These are phyloP conservation scores for Argyrosomus regius DNA, from an alignment of 2,797 vertebrate genomes.

Conservation along the genomic window DNA sequence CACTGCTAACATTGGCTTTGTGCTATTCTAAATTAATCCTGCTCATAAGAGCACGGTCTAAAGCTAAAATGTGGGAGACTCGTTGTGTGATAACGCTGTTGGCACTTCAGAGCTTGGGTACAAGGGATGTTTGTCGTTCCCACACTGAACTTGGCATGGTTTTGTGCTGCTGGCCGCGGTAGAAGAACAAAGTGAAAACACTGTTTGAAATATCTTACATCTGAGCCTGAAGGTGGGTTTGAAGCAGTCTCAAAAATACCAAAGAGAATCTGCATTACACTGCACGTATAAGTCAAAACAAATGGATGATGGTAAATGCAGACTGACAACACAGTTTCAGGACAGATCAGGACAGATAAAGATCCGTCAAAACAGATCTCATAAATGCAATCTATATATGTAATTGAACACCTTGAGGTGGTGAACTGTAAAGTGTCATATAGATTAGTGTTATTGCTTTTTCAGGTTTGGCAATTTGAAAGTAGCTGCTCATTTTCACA, in stretches of 20 bases:
- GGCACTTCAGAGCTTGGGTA: constrained; percentile 78
- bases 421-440: background rate
- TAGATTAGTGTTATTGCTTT: background rate
- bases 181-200: constrained; percentile 70
- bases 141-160: constrained; percentile 81
- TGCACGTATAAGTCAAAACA: constrained; percentile 8
- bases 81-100: constrained; percentile 74
- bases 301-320: background rate
- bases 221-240: constrained; percentile 46
- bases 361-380: background rate
- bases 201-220: constrained; percentile 62
- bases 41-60: constrained; percentile 59
- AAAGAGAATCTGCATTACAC: constrained; percentile 2
- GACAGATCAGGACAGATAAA: background rate
- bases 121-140: constrained; percentile 84
- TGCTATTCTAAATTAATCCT: constrained; percentile 75
- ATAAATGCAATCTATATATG: background rate
- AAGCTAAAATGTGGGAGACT: constrained; percentile 69
- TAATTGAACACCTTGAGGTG: background rate
- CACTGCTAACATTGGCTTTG: constrained; percentile 80
- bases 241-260: constrained; percentile 33
- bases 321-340: background rate
- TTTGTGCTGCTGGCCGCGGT: constrained; percentile 57
- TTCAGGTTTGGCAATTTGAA: constrained; percentile 5
- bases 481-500: background rate